Evolutionary conservation across 2,113 vertebrate genomes (phyloP).

Genomic region (Sceloporus undulatus): DNA sequence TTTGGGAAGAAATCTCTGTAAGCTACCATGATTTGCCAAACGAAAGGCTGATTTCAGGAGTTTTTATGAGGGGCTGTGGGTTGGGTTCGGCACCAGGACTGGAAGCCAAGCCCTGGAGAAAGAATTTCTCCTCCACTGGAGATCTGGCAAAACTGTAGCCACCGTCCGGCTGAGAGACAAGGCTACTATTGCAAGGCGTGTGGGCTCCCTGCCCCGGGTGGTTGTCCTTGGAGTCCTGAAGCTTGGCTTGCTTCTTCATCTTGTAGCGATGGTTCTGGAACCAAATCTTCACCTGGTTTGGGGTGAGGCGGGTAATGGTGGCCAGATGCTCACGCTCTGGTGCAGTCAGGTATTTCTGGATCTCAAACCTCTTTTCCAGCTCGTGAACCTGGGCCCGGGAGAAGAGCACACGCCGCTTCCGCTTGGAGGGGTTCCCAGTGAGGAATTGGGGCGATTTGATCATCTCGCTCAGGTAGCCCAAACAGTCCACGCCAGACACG

Average conservation of each 20-base stretch:
- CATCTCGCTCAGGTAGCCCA: constrained; percentile 46
- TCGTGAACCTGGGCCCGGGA: constrained; percentile 57
- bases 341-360: constrained; percentile 59
- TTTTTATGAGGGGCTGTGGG: constrained; percentile 12
- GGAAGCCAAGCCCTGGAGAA: constrained; percentile 6
- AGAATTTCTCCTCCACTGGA: constrained; percentile 25
- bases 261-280: constrained; percentile 62
- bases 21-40: constrained; percentile 49
- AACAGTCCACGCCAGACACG: constrained; percentile 8
- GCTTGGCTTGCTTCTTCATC: constrained; percentile 56
- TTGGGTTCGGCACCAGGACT: not conserved
- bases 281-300: constrained; percentile 65
- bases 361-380: constrained; percentile 58
- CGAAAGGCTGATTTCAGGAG: not conserved
- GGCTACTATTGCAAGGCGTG: constrained; percentile 9
- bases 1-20: too few relatives aligned
- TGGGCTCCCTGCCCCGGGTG: not conserved
- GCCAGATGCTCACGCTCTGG: constrained; percentile 57
- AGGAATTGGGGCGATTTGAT: constrained; percentile 12
- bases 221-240: not conserved
- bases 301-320: constrained; percentile 49
- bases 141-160: constrained; percentile 20
- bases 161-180: not conserved
- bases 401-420: constrained; percentile 58
- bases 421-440: constrained; percentile 14